Conservation (phyloP, 2,797 vertebrate genomes). For the Tympanoctomys barrerae region DNA sequence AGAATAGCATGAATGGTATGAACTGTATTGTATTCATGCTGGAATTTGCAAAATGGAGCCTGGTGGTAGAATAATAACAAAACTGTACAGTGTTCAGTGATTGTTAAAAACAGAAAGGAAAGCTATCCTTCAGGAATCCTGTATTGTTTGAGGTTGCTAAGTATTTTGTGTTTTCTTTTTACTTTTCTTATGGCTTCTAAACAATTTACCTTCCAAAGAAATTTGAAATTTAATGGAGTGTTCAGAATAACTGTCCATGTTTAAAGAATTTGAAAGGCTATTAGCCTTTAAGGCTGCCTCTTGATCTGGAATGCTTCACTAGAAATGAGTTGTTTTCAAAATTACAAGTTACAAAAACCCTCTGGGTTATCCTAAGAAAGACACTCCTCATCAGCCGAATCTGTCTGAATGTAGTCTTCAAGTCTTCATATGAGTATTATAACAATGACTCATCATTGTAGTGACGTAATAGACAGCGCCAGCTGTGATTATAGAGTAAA, state of each 20-base stretch:
- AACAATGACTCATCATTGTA: constrained; percentile 57
- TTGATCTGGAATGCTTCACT: constrained; percentile 62
- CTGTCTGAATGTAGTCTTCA: constrained; percentile 49
- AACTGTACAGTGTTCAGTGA: not conserved
- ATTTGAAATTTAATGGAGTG: not conserved
- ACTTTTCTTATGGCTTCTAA: constrained; percentile 7
- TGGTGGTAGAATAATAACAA: not conserved
- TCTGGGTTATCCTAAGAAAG: constrained; percentile 32
- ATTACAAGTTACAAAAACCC: constrained; percentile 9
- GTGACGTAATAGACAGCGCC: constrained; percentile 3
- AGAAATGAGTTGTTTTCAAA: constrained; percentile 60
- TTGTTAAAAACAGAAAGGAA: not conserved
- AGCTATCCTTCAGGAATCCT: not conserved
- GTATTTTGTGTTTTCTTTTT: not conserved
- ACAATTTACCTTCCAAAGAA: not conserved
- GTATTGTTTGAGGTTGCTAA: not conserved
- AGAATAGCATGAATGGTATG: not conserved
- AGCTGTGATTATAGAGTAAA: not conserved
- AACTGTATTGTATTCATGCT: not conserved
- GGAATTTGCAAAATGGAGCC: not conserved
- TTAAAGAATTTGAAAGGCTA: constrained; percentile 39
- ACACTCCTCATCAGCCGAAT: constrained; percentile 19
- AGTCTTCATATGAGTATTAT: constrained; percentile 58
- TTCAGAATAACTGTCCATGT: not conserved
- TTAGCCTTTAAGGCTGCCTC: constrained; percentile 20